Evolutionary conservation across 92 coral and sea anemone genomes (phyloP).

Genomic region (Paramuricea clavata): DNA sequence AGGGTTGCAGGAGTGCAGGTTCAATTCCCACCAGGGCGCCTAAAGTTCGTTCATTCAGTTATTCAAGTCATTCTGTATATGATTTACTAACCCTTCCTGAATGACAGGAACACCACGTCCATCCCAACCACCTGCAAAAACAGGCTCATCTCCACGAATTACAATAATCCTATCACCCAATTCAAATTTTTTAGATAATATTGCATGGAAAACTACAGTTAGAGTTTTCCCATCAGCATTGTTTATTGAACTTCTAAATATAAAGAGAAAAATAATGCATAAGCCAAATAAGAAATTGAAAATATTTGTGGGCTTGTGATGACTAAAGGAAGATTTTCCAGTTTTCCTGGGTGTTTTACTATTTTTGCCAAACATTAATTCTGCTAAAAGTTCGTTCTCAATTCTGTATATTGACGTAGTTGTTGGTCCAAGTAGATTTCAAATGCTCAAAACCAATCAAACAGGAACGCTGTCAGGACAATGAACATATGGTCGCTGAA

Average conservation of each 20-base stretch:
- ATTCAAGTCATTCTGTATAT: too few species aligned
- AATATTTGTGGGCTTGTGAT: neutral
- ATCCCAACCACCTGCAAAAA: conserved; percentile 44
- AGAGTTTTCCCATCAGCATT: conserved; percentile 26
- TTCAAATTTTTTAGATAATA: conserved; percentile 59
- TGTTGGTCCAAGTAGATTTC: too few species aligned
- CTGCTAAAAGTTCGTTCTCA: too few species aligned
- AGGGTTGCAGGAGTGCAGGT: too few species aligned
- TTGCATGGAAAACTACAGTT: conserved; percentile 74
- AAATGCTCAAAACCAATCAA: too few species aligned
- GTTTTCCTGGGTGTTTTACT: too few species aligned
- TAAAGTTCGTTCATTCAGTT: too few species aligned
- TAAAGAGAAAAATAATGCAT: neutral
- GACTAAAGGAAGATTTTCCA: too few species aligned
- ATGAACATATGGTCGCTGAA: neutral
- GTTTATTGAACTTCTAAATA: neutral
- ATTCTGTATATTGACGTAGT: too few species aligned
- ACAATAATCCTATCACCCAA: conserved; percentile 19
- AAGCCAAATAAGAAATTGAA: neutral
- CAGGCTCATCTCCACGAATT: conserved; percentile 52
- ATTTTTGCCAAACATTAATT: too few species aligned
- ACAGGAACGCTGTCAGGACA: neutral
- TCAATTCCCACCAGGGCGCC: too few species aligned
- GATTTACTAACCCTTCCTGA: neutral
- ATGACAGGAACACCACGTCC: conserved; percentile 6